phyloP scores from a whole-genome alignment of 2,113 vertebrate genomes.

The Sinosuthora webbiana region DNA sequence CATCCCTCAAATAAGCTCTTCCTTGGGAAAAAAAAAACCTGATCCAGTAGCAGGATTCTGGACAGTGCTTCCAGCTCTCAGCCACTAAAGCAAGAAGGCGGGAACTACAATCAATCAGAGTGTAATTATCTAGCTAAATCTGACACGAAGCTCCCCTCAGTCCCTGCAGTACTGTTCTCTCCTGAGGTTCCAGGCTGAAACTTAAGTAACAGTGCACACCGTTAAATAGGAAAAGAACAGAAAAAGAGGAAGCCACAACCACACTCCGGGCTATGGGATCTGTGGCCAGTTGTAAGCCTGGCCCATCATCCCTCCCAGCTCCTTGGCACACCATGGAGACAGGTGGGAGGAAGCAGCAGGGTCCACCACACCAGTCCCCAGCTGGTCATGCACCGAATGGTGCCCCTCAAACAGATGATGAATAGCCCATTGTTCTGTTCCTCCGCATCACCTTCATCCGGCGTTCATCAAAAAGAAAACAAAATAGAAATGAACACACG shows the following conservation, averaged over 20 bases:
- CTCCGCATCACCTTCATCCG: constrained; percentile 10
- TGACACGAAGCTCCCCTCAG: not conserved
- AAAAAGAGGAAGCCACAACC: constrained; percentile 3
- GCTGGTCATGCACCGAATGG: not conserved
- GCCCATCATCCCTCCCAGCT: constrained; percentile 17
- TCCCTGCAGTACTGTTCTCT: constrained; percentile 34
- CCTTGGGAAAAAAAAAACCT: not conserved
- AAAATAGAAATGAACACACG: constrained; percentile 57
- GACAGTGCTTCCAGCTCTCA: not conserved
- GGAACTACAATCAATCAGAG: constrained; percentile 35
- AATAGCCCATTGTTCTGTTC: not conserved
- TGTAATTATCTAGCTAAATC: constrained; percentile 19
- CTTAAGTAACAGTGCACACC: constrained; percentile 46
- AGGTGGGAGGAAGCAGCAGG: constrained; percentile 16
- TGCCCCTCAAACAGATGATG: not conserved
- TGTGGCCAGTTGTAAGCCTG: not conserved
- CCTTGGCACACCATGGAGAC: not conserved
- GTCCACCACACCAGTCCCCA: not conserved
- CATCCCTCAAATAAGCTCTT: not conserved
- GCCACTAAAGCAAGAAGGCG: not conserved
- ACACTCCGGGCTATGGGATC: not conserved
- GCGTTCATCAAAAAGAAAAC: constrained; percentile 57
- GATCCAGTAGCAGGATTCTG: not conserved
- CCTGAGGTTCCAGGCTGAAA: constrained; percentile 47
- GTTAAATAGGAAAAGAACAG: not conserved